Evolutionary conservation across 2,113 vertebrate species (phyloP), one percentile per base, ranked within the genome.

Genomic region (Egretta garzetta): DNA sequence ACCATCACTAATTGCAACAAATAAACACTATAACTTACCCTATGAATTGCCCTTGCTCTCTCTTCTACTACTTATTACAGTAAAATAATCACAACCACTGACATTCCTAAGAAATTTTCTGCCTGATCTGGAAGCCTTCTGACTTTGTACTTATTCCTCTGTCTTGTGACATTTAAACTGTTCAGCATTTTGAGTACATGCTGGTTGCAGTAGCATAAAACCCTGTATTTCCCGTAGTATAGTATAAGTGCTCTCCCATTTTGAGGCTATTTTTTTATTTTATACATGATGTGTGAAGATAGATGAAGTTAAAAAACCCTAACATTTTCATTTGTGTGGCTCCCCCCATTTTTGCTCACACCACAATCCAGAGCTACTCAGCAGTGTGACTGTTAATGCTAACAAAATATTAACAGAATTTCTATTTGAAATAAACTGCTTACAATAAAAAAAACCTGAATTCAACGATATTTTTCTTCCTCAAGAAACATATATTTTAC

Each of bases 141-240:
- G 26, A 75, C 14, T 82, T 80, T 41, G 22, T 43, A 75, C 13
- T 72, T 75, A 20, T 1, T 41, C 24, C 8, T 83, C 43, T 68
- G 11, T 17, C 55, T 70, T 62, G 15, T 13, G 67, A 63, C 32
- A 72, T 55, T 68, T 55, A 63, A 80, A 59, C 22, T 30, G 20
- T 37, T 73, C 6, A 52, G 28, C 19, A 75, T 82, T 83, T 66
- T 82, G 37, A 59, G 11, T 32, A 73, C 8, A 39, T 1, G 0
- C 9, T 74, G 32, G 26, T 3, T 88, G 19, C 47, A 84, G 14
- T 3, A 62, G 43, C 26, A 76, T 27, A 76, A 93, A 91, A 55
- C 1, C 9, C 4, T 63, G 4, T 33, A 86, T 68, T 83, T 72
- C 23, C 8, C 2, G 0, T 64, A 64, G 14, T 22, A 59, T 0